phyloP scores from a whole-genome alignment of 1,140 invertebrate genomes.

The Phymorhynchus buccinoides region DNA sequence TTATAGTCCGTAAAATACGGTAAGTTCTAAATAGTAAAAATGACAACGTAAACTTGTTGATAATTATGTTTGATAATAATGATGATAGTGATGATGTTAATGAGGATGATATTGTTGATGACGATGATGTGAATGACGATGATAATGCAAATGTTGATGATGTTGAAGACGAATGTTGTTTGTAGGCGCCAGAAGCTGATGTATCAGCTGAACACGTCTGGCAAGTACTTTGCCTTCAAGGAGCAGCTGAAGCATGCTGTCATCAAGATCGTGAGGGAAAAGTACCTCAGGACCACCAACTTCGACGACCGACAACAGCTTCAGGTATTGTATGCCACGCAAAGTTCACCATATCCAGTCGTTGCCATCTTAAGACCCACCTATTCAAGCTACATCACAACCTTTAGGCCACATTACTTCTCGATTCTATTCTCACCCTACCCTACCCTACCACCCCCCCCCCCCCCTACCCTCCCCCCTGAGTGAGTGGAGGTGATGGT shows the following conservation, averaged over 20 bases:
- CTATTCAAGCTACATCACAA: too few relatives aligned
- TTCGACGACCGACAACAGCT: conserved; percentile 71
- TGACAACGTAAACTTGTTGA: too few relatives aligned
- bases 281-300: conserved; percentile 71
- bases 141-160: neutral
- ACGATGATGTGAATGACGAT: neutral
- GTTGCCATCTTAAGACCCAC: too few relatives aligned
- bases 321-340: conserved; percentile 58
- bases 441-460: too few relatives aligned
- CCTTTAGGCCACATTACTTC: too few relatives aligned
- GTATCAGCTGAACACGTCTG: conserved; percentile 73
- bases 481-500: too few relatives aligned
- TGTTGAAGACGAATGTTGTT: neutral
- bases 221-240: conserved; percentile 75
- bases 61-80: too few relatives aligned
- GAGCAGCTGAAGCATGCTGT: conserved; percentile 74
- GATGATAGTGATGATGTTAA: conserved; percentile 2
- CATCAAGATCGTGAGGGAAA: conserved; percentile 74
- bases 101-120: neutral
- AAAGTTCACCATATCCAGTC: too few relatives aligned
- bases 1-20: too few relatives aligned
- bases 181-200: conserved; percentile 69
- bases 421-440: too few relatives aligned
- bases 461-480: too few relatives aligned
- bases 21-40: too few relatives aligned